Conservation (phyloP, 2,888 invertebrate species). For the Cantharis rufa region DNA sequence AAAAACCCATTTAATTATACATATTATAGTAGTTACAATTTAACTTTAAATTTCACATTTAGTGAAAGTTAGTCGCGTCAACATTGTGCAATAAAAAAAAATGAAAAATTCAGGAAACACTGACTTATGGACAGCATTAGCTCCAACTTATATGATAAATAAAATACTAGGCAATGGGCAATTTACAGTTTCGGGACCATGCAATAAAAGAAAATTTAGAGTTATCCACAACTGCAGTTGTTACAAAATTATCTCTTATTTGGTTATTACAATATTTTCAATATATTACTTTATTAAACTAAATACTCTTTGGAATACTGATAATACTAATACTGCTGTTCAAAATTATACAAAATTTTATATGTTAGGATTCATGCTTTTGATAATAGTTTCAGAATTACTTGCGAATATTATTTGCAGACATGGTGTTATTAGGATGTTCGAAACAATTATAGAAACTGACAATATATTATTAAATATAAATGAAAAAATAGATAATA, state of each 20-base stretch:
- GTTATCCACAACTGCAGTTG: neutral
- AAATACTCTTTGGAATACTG: neutral
- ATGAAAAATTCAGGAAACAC: neutral
- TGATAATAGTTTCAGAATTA: neutral
- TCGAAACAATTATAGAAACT: neutral
- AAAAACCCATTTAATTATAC: no score
- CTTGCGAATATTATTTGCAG: neutral
- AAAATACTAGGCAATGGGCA: neutral
- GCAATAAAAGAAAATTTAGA: neutral
- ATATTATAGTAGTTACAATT: no score
- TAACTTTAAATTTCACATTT: no score
- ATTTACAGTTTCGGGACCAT: neutral
- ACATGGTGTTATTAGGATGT: neutral
- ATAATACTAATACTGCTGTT: neutral
- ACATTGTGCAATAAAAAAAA: neutral
- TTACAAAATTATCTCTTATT: neutral
- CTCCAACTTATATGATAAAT: neutral
- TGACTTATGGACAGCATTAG: neutral
- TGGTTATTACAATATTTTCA: neutral
- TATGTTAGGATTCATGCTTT: neutral
- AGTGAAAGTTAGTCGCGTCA: no score
- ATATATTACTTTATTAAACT: neutral
- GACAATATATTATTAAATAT: neutral
- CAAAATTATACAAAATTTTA: neutral
- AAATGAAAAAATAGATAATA: neutral